A percentile compares a stretch with the other conserved stretches of the same genome.
These are phyloP conservation scores for Anoplius nigerrimus DNA, from an alignment of 2,888 invertebrate genomes.

Conservation along the genomic window DNA sequence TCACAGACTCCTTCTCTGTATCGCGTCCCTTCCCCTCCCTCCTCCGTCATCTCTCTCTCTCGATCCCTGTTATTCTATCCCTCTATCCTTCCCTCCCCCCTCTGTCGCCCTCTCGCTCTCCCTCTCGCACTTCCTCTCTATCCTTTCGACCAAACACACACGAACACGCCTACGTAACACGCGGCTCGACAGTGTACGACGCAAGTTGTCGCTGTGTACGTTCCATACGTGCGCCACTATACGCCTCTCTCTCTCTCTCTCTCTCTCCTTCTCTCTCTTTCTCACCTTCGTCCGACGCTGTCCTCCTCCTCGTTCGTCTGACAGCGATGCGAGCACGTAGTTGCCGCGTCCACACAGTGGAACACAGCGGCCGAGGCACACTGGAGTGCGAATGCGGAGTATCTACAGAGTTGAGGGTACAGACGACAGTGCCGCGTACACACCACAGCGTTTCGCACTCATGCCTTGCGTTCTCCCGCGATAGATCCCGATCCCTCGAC, in stretches of 20 bases:
- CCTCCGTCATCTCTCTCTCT: slow-evolving; percentile 17
- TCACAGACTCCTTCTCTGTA: not conserved
- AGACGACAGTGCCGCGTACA: slow-evolving; percentile 69
- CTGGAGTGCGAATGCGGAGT: slow-evolving; percentile 60
- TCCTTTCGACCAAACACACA: slow-evolving; percentile 22
- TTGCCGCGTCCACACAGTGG: not conserved
- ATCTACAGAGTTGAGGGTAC: slow-evolving; percentile 61
- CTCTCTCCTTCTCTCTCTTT: slow-evolving; percentile 22
- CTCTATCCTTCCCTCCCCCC: slow-evolving; percentile 21
- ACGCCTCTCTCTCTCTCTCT: slow-evolving; percentile 6
- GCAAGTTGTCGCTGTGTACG: slow-evolving; percentile 17
- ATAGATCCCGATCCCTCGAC: not conserved
- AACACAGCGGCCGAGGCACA: slow-evolving; percentile 16
- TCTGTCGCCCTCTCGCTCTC: slow-evolving; percentile 26
- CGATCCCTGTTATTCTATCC: slow-evolving; percentile 12
- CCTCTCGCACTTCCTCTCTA: slow-evolving; percentile 26
- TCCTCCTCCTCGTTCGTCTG: slow-evolving; percentile 1
- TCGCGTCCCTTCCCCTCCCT: not conserved
- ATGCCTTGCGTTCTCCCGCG: slow-evolving; percentile 53
- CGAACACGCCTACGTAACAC: slow-evolving; percentile 35
- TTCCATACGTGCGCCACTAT: not conserved
- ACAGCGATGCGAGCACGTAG: slow-evolving; percentile 18
- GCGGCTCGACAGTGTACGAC: too few species aligned
- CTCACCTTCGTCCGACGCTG: slow-evolving; percentile 13
- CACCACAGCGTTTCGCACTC: slow-evolving; percentile 66